Evolutionary conservation across 2,113 vertebrate genomes (phyloP).

Genomic region (Ranitomeya imitator): DNA sequence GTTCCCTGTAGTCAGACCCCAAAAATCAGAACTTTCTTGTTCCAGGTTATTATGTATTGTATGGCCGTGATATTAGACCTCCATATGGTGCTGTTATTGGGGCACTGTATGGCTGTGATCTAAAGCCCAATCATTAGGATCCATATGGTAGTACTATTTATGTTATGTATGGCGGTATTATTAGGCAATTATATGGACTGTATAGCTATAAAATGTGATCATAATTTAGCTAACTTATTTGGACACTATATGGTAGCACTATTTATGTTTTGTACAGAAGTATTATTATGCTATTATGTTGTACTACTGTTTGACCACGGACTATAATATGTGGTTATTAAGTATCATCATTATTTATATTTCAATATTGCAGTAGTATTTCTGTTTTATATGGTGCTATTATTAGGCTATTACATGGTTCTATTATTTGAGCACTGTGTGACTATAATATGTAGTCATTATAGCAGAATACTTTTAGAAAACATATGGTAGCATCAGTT

Average conservation of each 20-base stretch:
- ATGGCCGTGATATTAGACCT: neutral
- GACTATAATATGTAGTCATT: neutral
- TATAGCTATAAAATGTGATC: neutral
- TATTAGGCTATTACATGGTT: neutral
- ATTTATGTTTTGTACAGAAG: neutral
- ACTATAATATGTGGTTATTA: neutral
- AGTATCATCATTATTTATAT: neutral
- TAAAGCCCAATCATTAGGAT: neutral
- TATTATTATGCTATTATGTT: neutral
- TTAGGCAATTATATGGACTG: neutral
- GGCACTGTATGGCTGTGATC: neutral
- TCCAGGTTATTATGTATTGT: no score
- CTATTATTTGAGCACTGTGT: neutral
- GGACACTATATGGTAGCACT: neutral
- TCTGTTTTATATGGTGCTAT: neutral
- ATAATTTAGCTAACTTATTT: neutral
- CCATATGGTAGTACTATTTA: neutral
- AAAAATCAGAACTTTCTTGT: no score
- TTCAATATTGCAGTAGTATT: neutral
- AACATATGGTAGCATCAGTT: neutral
- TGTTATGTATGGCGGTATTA: neutral
- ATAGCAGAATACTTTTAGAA: neutral
- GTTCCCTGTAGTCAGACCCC: no score
- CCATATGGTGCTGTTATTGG: neutral
- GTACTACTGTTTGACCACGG: neutral